Percentiles rank a stretch among this genome's conserved stretches.
Evolutionary conservation across 1,140 invertebrate species (phyloP).

Genomic region (Thaumetopoea pityocampa): DNA sequence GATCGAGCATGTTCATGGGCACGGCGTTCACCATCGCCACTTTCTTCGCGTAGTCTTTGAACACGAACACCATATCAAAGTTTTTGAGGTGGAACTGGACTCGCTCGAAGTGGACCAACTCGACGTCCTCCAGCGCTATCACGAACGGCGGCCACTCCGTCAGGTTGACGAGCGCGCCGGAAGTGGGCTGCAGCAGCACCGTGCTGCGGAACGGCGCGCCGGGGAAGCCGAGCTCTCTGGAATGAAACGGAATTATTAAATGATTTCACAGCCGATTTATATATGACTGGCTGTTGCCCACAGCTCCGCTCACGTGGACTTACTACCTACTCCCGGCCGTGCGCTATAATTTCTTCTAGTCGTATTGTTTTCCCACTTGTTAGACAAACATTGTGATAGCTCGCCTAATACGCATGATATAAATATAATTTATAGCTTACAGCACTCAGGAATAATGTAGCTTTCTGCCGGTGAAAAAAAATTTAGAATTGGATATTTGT

Average conservation of each 20-base stretch:
- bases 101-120: constrained; percentile 98
- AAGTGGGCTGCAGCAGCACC: constrained; percentile 97
- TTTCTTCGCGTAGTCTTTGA: constrained; percentile 98
- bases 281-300: not conserved
- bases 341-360: too few relatives aligned
- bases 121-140: constrained; percentile 97
- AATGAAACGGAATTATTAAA: constrained; percentile 9
- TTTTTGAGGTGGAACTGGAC: constrained; percentile 99
- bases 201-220: constrained; percentile 98
- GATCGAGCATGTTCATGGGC: constrained; percentile 98
- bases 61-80: constrained; percentile 99
- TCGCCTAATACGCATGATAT: too few relatives aligned
- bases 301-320: too few relatives aligned
- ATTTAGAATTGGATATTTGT: too few relatives aligned
- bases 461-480: too few relatives aligned
- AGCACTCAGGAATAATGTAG: too few relatives aligned
- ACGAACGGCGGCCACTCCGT: constrained; percentile 99
- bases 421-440: too few relatives aligned
- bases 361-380: too few relatives aligned
- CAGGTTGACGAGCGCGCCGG: constrained; percentile 96
- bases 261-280: constrained; percentile 1
- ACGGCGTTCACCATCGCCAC: constrained; percentile 98
- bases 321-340: not conserved
- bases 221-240: constrained; percentile 96
- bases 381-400: too few relatives aligned